Percentiles rank a stretch among this genome's conserved stretches.
Evolutionary conservation across 2,888 invertebrate species (phyloP).

Genomic region (Xestobium rufovillosum): DNA sequence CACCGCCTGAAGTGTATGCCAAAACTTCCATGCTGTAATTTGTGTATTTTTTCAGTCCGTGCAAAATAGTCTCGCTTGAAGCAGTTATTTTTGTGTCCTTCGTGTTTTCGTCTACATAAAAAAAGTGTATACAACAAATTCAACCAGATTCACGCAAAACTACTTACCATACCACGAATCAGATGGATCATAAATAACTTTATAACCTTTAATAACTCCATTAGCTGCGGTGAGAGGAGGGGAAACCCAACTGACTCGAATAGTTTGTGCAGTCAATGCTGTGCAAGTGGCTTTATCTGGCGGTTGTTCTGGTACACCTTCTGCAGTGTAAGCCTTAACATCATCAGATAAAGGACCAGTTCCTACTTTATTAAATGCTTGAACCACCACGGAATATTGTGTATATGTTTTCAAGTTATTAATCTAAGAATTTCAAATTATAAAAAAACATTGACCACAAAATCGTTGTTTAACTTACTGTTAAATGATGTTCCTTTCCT

Average conservation of each 20-base stretch:
- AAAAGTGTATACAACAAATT: slow-evolving; percentile 12
- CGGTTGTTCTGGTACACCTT: slow-evolving; percentile 87
- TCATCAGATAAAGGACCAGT: slow-evolving; percentile 87
- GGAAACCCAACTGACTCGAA: slow-evolving; percentile 90
- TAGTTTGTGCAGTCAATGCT: slow-evolving; percentile 88
- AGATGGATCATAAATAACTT: slow-evolving; percentile 86
- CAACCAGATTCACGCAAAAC: slow-evolving; percentile 6
- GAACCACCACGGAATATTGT: slow-evolving; percentile 91
- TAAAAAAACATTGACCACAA: slow-evolving; percentile 6
- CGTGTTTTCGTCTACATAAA: slow-evolving; percentile 68
- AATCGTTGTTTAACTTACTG: no score
- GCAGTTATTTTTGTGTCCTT: slow-evolving; percentile 87
- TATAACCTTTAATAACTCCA: slow-evolving; percentile 93
- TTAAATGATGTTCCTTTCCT: slow-evolving; percentile 81
- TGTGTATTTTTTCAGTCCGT: slow-evolving; percentile 88
- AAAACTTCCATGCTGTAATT: slow-evolving; percentile 96
- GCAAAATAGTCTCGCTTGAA: slow-evolving; percentile 89
- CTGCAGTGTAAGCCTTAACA: slow-evolving; percentile 85
- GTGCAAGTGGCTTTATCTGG: slow-evolving; percentile 90
- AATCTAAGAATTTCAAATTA: slow-evolving; percentile 24
- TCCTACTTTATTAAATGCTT: slow-evolving; percentile 91
- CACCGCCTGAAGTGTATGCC: slow-evolving; percentile 91
- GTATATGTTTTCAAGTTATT: slow-evolving; percentile 69
- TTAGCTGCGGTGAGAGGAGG: slow-evolving; percentile 88
- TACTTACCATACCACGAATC: slow-evolving; percentile 86